These are phyloP conservation scores for Plebejus argus DNA, from an alignment of 2,888 invertebrate genomes.

Conservation along the genomic window DNA sequence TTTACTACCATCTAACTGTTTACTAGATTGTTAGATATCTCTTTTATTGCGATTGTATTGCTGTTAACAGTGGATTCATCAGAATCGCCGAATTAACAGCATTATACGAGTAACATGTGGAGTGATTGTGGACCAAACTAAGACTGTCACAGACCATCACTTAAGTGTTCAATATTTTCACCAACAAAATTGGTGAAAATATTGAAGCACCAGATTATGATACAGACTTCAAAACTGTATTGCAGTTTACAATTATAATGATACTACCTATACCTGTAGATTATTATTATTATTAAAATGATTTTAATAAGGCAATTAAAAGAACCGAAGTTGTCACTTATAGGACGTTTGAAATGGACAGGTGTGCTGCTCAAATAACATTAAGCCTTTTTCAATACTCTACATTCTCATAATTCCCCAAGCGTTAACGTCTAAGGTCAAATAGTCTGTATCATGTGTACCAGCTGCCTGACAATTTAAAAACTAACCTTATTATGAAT, in stretches of 20 bases:
- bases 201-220: no score
- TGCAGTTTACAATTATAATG: no score
- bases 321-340: neutral
- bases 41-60: slow-evolving; percentile 9
- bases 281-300: neutral
- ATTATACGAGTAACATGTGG: neutral
- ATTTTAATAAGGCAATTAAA: neutral
- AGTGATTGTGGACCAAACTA: neutral
- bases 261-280: no score
- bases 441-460: neutral
- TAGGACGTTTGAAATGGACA: neutral
- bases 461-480: slow-evolving; percentile 17
- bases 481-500: neutral
- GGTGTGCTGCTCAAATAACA: neutral
- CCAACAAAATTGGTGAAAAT: no score
- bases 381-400: neutral
- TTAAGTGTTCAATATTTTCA: no score
- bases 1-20: slow-evolving; percentile 56
- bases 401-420: neutral
- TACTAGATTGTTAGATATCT: slow-evolving; percentile 41
- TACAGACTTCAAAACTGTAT: no score
- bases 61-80: neutral
- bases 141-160: neutral
- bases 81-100: neutral
- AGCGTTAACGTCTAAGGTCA: neutral